Evolutionary conservation across 2,888 invertebrate genomes (phyloP).

Genomic region (Volucella inflata): DNA sequence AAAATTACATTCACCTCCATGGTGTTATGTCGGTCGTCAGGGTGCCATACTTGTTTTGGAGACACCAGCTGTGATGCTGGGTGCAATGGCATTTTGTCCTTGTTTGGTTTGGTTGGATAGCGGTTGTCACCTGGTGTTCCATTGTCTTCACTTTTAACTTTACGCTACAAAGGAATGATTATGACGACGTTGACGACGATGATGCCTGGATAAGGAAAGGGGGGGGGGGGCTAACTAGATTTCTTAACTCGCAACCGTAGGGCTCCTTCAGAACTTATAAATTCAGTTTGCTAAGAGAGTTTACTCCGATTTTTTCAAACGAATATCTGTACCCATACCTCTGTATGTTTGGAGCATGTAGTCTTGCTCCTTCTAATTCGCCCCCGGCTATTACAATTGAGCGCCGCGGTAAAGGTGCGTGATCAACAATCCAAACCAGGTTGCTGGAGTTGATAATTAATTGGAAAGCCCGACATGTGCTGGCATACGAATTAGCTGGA

Average conservation of each 20-base stretch:
- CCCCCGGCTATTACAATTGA: conserved; percentile 56
- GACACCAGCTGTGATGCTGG: neutral
- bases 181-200: conserved; percentile 8
- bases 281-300: conserved; percentile 37
- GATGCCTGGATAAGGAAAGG: conserved; percentile 2
- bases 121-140: conserved; percentile 21
- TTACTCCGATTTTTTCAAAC: conserved; percentile 1
- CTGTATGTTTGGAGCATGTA: neutral
- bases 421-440: conserved; percentile 64
- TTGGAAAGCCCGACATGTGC: conserved; percentile 68
- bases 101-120: conserved; percentile 2
- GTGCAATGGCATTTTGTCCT: conserved; percentile 50
- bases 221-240: conserved; percentile 16
- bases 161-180: conserved; percentile 6
- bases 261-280: conserved; percentile 49
- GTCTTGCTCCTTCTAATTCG: neutral
- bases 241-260: conserved; percentile 23
- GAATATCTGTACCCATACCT: too few species aligned
- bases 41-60: neutral
- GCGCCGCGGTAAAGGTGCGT: conserved; percentile 49
- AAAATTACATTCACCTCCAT: conserved; percentile 64
- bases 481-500: conserved; percentile 70
- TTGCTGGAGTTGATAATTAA: conserved; percentile 67
- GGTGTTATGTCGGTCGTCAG: neutral
- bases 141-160: conserved; percentile 21